phyloP scores from a whole-genome alignment of 2,797 vertebrate species.

The Chlorospingus flavigularis region DNA sequence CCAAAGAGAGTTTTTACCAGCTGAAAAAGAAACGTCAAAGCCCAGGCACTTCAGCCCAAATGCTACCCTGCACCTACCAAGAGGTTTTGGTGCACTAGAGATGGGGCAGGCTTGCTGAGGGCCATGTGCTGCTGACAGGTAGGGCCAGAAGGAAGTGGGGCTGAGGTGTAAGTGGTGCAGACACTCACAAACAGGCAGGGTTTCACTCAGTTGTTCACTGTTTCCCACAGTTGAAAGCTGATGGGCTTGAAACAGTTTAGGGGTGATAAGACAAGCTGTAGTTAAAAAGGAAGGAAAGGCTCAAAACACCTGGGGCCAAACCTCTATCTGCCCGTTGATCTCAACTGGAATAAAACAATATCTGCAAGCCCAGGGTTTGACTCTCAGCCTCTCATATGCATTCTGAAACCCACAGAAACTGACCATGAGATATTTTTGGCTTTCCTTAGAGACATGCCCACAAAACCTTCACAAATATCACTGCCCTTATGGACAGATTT shows the following conservation, averaged over 20 bases:
- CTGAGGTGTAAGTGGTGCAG: not conserved
- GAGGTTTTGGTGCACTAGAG: not conserved
- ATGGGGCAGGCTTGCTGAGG: not conserved
- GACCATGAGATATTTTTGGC: not conserved
- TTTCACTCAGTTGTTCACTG: not conserved
- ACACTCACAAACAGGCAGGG: not conserved
- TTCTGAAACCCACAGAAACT: not conserved
- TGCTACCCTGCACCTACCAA: not conserved
- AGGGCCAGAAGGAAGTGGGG: not conserved
- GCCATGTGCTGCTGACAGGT: not conserved
- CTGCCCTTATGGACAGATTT: not conserved
- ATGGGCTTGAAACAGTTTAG: constrained; percentile 12
- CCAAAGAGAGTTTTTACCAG: not conserved
- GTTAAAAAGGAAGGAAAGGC: constrained; percentile 52
- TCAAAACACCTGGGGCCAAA: constrained; percentile 54
- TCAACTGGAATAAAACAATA: not conserved
- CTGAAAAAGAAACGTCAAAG: not conserved
- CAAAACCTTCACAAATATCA: not conserved
- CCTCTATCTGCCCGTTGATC: not conserved
- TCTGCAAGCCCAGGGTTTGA: not conserved
- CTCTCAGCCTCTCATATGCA: not conserved
- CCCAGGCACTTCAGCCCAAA: not conserved
- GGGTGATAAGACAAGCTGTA: not conserved
- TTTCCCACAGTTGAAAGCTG: constrained; percentile 52
- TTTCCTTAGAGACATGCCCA: not conserved